A percentile compares a stretch with the other conserved stretches of the same genome.
These are phyloP conservation scores for Dendropsophus ebraccatus DNA, from an alignment of 2,113 vertebrate species.

Conservation along the genomic window DNA sequence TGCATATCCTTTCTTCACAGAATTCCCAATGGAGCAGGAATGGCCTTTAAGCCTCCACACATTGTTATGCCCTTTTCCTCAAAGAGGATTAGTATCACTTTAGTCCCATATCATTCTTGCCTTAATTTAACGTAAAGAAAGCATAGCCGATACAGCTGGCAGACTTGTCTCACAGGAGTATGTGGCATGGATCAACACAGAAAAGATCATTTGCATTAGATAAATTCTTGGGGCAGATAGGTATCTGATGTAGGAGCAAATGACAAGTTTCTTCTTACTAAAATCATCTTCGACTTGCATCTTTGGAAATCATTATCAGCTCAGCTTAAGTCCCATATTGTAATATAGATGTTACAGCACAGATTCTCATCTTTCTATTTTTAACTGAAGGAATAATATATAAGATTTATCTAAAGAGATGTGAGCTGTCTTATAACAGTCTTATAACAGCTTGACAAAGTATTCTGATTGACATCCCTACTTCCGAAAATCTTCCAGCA, in stretches of 20 bases:
- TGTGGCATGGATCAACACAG: background rate
- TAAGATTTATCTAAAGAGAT: conserved; percentile 10
- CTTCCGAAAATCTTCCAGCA: background rate
- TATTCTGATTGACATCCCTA: background rate
- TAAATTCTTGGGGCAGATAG: background rate
- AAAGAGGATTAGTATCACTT: no score
- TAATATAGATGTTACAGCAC: background rate
- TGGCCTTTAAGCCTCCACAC: no score
- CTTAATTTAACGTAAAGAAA: no score
- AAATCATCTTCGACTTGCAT: background rate
- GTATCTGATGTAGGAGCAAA: background rate
- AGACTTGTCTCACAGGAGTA: no score
- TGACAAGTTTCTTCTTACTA: background rate
- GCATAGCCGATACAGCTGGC: no score
- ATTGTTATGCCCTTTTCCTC: no score
- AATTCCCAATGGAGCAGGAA: no score
- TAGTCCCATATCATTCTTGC: no score
- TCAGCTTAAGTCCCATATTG: background rate
- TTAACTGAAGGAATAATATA: background rate
- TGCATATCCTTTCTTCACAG: no score
- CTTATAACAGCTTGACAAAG: background rate
- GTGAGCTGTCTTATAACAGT: conserved; percentile 8
- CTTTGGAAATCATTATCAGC: background rate
- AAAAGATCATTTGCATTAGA: background rate
- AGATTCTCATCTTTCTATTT: background rate